phyloP scores from a whole-genome alignment of 2,888 invertebrate species.

The Drosophila glabriapex region DNA sequence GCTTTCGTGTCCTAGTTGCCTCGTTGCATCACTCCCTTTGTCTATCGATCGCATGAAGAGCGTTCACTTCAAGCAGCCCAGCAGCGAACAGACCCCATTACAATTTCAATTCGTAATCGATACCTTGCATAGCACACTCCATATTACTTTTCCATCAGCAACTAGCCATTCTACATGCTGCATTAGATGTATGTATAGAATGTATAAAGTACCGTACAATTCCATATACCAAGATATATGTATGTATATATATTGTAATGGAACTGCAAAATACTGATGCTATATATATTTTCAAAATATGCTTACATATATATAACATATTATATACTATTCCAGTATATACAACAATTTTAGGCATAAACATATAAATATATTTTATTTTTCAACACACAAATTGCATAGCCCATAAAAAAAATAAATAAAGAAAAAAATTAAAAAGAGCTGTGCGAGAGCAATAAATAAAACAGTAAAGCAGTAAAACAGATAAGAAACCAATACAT shows the following conservation, averaged over 20 bases:
- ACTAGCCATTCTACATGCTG: not conserved
- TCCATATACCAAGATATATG: not conserved
- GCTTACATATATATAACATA: too few relatives aligned
- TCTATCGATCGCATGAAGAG: not conserved
- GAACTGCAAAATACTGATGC: not conserved
- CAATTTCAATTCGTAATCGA: not conserved
- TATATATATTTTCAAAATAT: too few relatives aligned
- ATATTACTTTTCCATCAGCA: too few relatives aligned
- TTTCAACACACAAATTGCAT: not conserved
- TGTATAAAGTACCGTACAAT: not conserved
- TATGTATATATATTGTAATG: not conserved
- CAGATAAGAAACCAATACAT: not conserved
- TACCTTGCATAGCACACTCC: too few relatives aligned
- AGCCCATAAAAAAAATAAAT: not conserved
- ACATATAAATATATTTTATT: not conserved
- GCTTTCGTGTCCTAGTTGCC: conserved; percentile 35
- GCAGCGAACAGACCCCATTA: not conserved
- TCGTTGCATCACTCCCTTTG: conserved; percentile 6
- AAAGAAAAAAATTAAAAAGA: not conserved
- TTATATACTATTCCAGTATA: too few relatives aligned
- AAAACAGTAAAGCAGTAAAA: not conserved
- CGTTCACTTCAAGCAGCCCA: not conserved
- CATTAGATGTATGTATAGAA: too few relatives aligned
- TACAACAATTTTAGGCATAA: not conserved
- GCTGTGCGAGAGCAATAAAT: not conserved